phyloP scores from a whole-genome alignment of 2,797 vertebrate genomes.

The Poecilia velifera region DNA sequence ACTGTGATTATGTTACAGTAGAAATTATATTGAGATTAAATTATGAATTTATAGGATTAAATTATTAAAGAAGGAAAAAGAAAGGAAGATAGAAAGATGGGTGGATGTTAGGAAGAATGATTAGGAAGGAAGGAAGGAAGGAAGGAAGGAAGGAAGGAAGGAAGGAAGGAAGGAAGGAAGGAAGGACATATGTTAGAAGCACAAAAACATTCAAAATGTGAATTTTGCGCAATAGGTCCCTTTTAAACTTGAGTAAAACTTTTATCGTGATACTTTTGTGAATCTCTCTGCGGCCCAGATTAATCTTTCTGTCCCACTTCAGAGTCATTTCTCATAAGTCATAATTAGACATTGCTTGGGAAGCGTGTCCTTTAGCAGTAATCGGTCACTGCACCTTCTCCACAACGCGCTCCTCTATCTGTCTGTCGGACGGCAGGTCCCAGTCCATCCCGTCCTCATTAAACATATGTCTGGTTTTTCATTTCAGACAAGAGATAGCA shows the following conservation, averaged over 20 bases:
- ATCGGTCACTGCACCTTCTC: slow-evolving; percentile 42
- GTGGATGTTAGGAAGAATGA: too few species aligned
- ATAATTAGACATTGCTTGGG: slow-evolving; percentile 53
- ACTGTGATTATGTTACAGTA: not conserved
- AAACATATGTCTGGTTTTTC: slow-evolving; percentile 84
- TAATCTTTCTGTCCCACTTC: slow-evolving; percentile 72
- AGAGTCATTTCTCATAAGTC: slow-evolving; percentile 59
- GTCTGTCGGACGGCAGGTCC: slow-evolving; percentile 39
- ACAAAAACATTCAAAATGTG: too few species aligned
- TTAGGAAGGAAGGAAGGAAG: too few species aligned
- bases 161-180: too few species aligned
- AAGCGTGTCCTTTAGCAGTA: slow-evolving; percentile 63
- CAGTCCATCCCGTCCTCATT: slow-evolving; percentile 75
- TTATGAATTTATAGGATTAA: too few species aligned
- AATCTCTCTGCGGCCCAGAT: slow-evolving; percentile 42
- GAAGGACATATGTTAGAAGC: too few species aligned
- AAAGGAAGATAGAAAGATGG: too few species aligned
- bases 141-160: too few species aligned
- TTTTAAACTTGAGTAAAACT: slow-evolving; percentile 36
- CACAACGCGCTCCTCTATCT: slow-evolving; percentile 59
- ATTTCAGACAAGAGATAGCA: slow-evolving; percentile 78
- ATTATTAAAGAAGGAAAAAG: too few species aligned
- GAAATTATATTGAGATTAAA: too few species aligned
- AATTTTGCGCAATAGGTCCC: too few species aligned
- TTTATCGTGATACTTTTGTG: slow-evolving; percentile 41